phyloP scores from a whole-genome alignment of 2,888 invertebrate genomes.

The Dicycla oo region DNA sequence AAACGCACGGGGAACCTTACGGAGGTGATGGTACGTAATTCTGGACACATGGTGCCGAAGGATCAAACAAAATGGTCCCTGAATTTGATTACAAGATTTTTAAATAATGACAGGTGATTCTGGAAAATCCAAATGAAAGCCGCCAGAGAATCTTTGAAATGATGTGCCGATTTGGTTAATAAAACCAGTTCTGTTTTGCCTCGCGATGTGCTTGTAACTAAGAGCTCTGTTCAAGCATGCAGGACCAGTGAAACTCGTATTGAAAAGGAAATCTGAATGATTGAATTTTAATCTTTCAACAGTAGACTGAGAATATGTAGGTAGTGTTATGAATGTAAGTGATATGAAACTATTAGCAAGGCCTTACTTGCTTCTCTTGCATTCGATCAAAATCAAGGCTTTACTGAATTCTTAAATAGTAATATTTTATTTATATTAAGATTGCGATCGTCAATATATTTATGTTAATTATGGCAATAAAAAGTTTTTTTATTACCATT shows the following conservation, averaged over 20 bases:
- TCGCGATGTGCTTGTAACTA: background rate
- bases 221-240: slow-evolving; percentile 4
- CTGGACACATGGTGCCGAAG: slow-evolving; percentile 93
- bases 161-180: background rate
- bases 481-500: too few species aligned
- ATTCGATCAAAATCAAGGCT: background rate
- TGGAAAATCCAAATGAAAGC: background rate
- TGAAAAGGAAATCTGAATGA: background rate
- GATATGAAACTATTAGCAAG: background rate
- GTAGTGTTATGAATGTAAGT: background rate
- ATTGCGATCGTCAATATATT: background rate
- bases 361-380: background rate
- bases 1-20: slow-evolving; percentile 93
- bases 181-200: background rate
- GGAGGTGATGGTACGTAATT: slow-evolving; percentile 93
- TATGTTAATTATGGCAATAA: too few species aligned
- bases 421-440: background rate
- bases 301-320: background rate
- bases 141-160: background rate
- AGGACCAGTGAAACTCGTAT: slow-evolving; percentile 8
- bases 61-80: slow-evolving; percentile 91
- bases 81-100: slow-evolving; percentile 90
- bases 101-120: slow-evolving; percentile 70
- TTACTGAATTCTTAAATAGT: background rate
- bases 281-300: background rate